A percentile compares a stretch with the other conserved stretches of the same genome.
These are phyloP conservation scores for Hirtodrosophila confusa DNA, from an alignment of 2,888 invertebrate genomes.

Conservation along the genomic window DNA sequence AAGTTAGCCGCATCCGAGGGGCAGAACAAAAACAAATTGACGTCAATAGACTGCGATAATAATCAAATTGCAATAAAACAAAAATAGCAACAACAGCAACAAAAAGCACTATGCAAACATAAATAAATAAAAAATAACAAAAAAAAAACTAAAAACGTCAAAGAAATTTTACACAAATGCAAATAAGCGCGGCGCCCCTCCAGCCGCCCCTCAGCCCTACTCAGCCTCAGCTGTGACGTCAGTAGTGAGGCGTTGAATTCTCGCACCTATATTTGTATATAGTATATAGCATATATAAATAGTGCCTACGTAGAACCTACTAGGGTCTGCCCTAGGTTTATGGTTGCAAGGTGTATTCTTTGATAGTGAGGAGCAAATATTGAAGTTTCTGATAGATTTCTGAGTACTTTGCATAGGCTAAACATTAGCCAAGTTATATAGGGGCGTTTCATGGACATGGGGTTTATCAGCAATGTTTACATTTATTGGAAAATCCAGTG, in stretches of 20 bases:
- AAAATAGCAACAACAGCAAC: slow-evolving; percentile 9
- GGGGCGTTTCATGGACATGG: slow-evolving; percentile 31
- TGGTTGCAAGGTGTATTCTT: slow-evolving; percentile 47
- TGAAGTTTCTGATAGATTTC: slow-evolving; percentile 12
- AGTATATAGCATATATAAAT: slow-evolving; percentile 3
- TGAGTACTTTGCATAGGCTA: slow-evolving; percentile 7
- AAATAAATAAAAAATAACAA: slow-evolving; percentile 41
- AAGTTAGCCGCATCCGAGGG: neutral
- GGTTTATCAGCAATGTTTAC: slow-evolving; percentile 45
- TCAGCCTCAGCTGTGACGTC: slow-evolving; percentile 40
- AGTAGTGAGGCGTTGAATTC: slow-evolving; percentile 27
- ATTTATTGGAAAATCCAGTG: slow-evolving; percentile 10
- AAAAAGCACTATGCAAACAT: slow-evolving; percentile 4
- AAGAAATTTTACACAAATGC: slow-evolving; percentile 60
- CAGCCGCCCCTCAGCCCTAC: neutral
- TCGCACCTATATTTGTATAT: slow-evolving; percentile 32
- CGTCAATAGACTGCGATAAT: slow-evolving; percentile 70
- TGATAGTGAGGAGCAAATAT: slow-evolving; percentile 30
- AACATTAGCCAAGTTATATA: slow-evolving; percentile 6
- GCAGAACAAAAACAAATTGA: slow-evolving; percentile 65
- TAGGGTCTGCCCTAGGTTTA: slow-evolving; percentile 8
- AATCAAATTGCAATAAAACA: slow-evolving; percentile 60
- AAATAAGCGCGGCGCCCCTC: slow-evolving; percentile 32
- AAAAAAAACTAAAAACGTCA: slow-evolving; percentile 62
- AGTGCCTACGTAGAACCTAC: slow-evolving; percentile 1